Conservation (phyloP, 2,113 vertebrate species). For the Haliaeetus leucogaster region DNA sequence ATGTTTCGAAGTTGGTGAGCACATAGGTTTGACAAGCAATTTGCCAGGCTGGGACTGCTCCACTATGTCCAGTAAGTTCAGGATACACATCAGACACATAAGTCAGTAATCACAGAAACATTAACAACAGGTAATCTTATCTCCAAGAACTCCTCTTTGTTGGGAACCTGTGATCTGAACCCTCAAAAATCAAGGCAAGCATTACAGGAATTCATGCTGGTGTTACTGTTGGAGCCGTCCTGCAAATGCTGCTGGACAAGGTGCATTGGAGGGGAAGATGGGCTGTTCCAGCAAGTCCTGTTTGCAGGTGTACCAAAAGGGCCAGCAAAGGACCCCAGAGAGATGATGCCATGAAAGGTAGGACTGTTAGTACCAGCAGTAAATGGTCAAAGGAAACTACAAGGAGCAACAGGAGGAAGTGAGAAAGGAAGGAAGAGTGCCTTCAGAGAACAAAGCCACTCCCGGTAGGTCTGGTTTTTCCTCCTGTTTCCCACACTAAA, state of each 20-base stretch:
- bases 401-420: neutral
- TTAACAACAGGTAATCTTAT: neutral
- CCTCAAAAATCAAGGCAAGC: neutral
- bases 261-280: accelerated
- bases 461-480: neutral
- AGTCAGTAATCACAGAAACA: neutral
- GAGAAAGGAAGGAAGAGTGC: neutral
- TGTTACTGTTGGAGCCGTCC: neutral
- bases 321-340: neutral
- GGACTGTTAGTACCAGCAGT: accelerated
- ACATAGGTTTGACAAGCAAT: neutral
- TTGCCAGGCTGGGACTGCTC: accelerated
- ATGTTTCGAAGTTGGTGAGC: neutral
- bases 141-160: neutral
- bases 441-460: neutral
- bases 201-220: neutral
- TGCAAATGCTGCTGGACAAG: neutral
- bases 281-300: neutral
- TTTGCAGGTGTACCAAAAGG: neutral
- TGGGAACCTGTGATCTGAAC: neutral
- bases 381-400: neutral
- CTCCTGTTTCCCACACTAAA: neutral
- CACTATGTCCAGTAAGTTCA: neutral
- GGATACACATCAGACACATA: neutral
- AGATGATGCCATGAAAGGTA: neutral